Percentiles rank a stretch among this genome's conserved stretches.
Conservation (phyloP, 2,113 vertebrate genomes). For the Charadrius vociferus region DNA sequence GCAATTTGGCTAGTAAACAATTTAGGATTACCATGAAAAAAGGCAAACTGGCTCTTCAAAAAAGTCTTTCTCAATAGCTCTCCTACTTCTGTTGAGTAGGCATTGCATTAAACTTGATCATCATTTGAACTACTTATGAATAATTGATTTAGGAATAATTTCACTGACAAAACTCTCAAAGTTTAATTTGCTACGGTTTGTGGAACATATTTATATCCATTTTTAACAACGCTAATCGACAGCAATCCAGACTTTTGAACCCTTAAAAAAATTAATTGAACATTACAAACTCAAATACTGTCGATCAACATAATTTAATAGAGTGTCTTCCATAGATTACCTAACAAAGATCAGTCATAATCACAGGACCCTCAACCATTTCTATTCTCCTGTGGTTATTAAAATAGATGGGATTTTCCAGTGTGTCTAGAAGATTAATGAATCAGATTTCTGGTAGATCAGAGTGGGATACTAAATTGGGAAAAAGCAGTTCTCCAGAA, state of each 20-base stretch:
- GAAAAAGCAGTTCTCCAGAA: not conserved
- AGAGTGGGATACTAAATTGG: not conserved
- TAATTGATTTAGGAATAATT: slow-evolving; percentile 63
- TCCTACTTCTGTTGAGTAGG: not conserved
- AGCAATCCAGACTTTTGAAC: slow-evolving; percentile 9
- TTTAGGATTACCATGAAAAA: not conserved
- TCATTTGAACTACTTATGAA: slow-evolving; percentile 32
- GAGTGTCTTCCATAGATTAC: slow-evolving; percentile 50
- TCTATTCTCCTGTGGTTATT: slow-evolving; percentile 42
- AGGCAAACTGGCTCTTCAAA: not conserved
- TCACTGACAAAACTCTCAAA: slow-evolving; percentile 17
- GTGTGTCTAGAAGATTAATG: slow-evolving; percentile 53
- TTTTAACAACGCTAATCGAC: slow-evolving; percentile 54
- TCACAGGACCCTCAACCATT: slow-evolving; percentile 20
- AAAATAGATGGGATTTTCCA: slow-evolving; percentile 46
- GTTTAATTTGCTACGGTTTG: slow-evolving; percentile 4
- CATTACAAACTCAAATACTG: slow-evolving; percentile 38
- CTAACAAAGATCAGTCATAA: slow-evolving; percentile 65
- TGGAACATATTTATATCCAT: slow-evolving; percentile 53
- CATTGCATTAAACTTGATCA: slow-evolving; percentile 34
- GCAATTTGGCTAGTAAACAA: not conserved
- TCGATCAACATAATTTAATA: slow-evolving; percentile 63
- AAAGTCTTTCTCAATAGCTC: not conserved
- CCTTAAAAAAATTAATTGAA: slow-evolving; percentile 59
- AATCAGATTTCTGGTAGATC: slow-evolving; percentile 7